Base-by-base conservation (phyloP, 2,797 vertebrate genomes). In the Sarcophilus harrisii region DNA sequence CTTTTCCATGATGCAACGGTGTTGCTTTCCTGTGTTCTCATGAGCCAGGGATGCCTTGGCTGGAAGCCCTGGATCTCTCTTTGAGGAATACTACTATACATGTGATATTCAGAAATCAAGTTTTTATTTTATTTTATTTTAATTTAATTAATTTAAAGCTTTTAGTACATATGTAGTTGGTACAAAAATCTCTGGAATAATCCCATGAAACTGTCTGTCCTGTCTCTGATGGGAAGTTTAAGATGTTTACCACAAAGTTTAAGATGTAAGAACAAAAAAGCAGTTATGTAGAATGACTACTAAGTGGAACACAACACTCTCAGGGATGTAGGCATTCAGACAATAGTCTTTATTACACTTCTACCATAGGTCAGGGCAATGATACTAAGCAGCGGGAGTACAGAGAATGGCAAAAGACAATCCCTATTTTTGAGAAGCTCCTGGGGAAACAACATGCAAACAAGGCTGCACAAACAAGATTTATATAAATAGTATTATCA, bases 41-140 rank as follows among this genome's bases (percentile, higher is more conserved):
- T 90, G 95, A 96, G 92, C 5, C 52, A 45, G 27, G 38, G 91
- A 90, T 94, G 1, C 94, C 49, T 96, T 94, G 94, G 45, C 91
- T 91, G 21, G 38, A 27, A 3, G 45, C 93, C 13, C 91, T 90
- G 93, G 52, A 58, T 29, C 18, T 93, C 28, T 94, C 21, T 93
- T 94, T 55, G 57, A 18, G 32, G 94, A 94, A 95, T n/a, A 94
- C 4, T 58, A 10, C 3, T 54, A 11, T 93, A 87, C 2, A 91
- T 89, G 2, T 21, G 6, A 55, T 97, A 16, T 91, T 94, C 96
- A 58, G 91, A 94, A 97, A 96, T 54, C 95, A 94, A 14, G 1
- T 28, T 4, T 62, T 66, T 55, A 55, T 55, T 55, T 55, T 55
- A 55, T 55, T 55, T 55, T 55, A 55, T 0, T 55, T 55, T 55